Percentiles rank a stretch among this genome's conserved stretches.
Evolutionary conservation across 2,888 invertebrate species (phyloP).

Genomic region (Cylindroiulus punctatus): DNA sequence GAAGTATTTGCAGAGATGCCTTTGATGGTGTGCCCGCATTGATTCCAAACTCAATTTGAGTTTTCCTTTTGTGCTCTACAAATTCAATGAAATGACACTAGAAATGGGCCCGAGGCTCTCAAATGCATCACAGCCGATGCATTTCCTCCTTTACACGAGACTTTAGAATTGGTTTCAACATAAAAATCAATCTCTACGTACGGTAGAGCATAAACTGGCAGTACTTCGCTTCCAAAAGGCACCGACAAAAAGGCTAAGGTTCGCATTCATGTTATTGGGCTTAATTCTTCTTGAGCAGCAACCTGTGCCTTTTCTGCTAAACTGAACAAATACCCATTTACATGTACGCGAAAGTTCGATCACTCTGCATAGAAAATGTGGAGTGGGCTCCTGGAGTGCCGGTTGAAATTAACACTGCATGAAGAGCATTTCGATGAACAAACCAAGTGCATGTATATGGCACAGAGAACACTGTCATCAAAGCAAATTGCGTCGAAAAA

Average conservation of each 20-base stretch:
- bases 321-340: background rate
- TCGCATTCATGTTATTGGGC: background rate
- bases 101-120: background rate
- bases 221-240: background rate
- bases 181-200: conserved; percentile 4
- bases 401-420: background rate
- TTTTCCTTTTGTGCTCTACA: background rate
- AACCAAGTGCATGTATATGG: background rate
- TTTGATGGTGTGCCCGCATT: background rate
- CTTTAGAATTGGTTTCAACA: background rate
- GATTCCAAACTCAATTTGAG: conserved; percentile 1
- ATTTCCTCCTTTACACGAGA: background rate
- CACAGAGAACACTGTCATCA: background rate
- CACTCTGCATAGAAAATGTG: background rate
- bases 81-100: background rate
- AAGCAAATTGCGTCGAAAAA: background rate
- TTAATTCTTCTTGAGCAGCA: background rate
- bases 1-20: background rate
- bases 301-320: background rate
- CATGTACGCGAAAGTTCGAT: background rate
- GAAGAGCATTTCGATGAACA: background rate
- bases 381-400: background rate
- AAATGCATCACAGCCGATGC: background rate
- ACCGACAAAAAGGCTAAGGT: background rate
- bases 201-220: background rate